These are phyloP conservation scores for Anolis sagrei DNA, from an alignment of 2,113 vertebrate genomes.

Conservation along the genomic window DNA sequence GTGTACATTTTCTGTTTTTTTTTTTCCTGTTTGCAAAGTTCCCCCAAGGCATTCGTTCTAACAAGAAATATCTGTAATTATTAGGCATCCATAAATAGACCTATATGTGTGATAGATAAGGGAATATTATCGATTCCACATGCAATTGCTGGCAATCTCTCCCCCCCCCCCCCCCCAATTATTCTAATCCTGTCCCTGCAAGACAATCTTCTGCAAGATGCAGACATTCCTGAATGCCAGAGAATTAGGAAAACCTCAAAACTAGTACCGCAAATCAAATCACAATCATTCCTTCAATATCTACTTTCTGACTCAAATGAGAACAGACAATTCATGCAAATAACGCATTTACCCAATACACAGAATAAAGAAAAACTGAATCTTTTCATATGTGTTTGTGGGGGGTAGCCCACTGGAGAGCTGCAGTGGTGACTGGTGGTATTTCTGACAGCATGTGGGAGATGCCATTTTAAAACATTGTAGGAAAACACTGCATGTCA, in stretches of 20 bases:
- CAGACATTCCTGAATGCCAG: neutral
- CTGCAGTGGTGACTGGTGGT: neutral
- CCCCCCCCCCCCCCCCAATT: neutral
- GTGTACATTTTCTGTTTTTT: rapidly evolving
- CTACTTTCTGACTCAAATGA: neutral
- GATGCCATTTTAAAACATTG: neutral
- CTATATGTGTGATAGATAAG: neutral
- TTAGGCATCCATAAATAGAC: neutral
- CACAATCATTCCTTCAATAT: neutral
- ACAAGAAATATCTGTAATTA: neutral
- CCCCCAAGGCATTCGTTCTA: neutral
- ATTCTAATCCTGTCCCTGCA: neutral
- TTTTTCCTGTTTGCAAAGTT: slow-evolving; percentile 5
- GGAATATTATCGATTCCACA: neutral
- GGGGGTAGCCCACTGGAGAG: neutral
- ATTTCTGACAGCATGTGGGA: neutral
- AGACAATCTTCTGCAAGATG: neutral
- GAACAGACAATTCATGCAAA: neutral
- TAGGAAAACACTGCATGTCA: too few relatives aligned
- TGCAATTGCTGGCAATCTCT: rapidly evolving
- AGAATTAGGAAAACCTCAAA: neutral
- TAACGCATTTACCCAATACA: neutral
- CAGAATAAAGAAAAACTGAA: neutral
- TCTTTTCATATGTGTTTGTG: neutral
- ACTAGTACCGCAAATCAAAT: neutral